Percentiles rank a stretch among this genome's conserved stretches.
Evolutionary conservation across 2,113 vertebrate genomes (phyloP).

Genomic region (Gasterosteus nipponicus): DNA sequence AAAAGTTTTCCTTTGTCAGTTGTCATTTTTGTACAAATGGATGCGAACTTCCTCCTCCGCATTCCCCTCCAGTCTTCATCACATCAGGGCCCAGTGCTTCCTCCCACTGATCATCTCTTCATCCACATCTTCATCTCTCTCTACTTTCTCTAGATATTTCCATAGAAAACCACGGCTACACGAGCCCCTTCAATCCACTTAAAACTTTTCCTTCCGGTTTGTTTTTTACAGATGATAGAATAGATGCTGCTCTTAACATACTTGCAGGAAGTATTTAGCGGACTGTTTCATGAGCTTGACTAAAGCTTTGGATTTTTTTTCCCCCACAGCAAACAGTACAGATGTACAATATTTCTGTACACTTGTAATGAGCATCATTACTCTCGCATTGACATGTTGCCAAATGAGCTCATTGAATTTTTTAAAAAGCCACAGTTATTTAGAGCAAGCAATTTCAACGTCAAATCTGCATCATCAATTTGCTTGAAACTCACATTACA

Average conservation of each 20-base stretch:
- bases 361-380: slow-evolving; percentile 78
- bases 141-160: neutral
- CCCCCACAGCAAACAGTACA: slow-evolving; percentile 42
- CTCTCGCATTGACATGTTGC: slow-evolving; percentile 67
- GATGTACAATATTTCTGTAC: slow-evolving; percentile 67
- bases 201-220: slow-evolving; percentile 7
- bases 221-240: slow-evolving; percentile 4
- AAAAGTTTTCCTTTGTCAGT: neutral
- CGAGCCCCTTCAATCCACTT: neutral
- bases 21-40: neutral
- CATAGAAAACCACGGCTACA: neutral
- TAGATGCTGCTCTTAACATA: slow-evolving; percentile 7
- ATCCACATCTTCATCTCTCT: neutral
- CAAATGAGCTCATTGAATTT: slow-evolving; percentile 75
- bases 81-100: too few relatives aligned
- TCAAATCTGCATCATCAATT: slow-evolving; percentile 75
- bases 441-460: slow-evolving; percentile 73
- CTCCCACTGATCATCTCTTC: neutral
- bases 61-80: too few relatives aligned
- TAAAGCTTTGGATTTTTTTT: slow-evolving; percentile 19
- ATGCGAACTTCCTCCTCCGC: too few relatives aligned
- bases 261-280: slow-evolving; percentile 45
- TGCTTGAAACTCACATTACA: slow-evolving; percentile 65
- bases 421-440: slow-evolving; percentile 75
- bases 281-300: slow-evolving; percentile 31